Evolutionary conservation across 2,888 invertebrate genomes (phyloP).

Genomic region (Serripes groenlandicus): DNA sequence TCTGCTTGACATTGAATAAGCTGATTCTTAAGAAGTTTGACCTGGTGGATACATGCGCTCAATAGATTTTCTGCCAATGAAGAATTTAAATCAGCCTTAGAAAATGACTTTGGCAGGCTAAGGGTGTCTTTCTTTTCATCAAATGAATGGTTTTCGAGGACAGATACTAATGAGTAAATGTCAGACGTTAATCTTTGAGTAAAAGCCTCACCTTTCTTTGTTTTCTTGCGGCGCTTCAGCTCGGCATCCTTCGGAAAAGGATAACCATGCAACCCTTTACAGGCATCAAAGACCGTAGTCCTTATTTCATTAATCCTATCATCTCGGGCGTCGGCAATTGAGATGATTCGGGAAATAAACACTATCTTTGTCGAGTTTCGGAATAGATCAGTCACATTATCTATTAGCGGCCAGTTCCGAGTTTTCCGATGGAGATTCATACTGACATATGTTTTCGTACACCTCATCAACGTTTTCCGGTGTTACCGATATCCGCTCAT

Average conservation of each 20-base stretch:
- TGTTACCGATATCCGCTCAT: neutral
- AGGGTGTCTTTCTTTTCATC: neutral
- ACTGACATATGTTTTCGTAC: neutral
- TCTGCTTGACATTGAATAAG: neutral
- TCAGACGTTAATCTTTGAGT: neutral
- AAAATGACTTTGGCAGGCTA: neutral
- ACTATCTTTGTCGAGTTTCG: neutral
- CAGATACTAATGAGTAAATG: neutral
- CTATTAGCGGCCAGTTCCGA: neutral
- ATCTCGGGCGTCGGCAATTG: neutral
- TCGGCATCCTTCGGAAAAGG: conserved; percentile 1
- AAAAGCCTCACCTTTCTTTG: neutral
- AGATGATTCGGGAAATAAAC: neutral
- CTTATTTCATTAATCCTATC: neutral
- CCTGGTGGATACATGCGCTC: neutral
- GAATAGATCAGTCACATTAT: neutral
- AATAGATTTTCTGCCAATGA: neutral
- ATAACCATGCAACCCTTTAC: neutral
- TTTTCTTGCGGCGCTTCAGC: conserved; percentile 7
- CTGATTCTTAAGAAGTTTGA: neutral
- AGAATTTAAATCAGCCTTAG: neutral
- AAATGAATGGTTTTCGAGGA: neutral
- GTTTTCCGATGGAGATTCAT: neutral
- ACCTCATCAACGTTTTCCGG: neutral
- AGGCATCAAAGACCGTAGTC: neutral